Conservation (phyloP, 2,888 invertebrate species). For the Melolontha melolontha region DNA sequence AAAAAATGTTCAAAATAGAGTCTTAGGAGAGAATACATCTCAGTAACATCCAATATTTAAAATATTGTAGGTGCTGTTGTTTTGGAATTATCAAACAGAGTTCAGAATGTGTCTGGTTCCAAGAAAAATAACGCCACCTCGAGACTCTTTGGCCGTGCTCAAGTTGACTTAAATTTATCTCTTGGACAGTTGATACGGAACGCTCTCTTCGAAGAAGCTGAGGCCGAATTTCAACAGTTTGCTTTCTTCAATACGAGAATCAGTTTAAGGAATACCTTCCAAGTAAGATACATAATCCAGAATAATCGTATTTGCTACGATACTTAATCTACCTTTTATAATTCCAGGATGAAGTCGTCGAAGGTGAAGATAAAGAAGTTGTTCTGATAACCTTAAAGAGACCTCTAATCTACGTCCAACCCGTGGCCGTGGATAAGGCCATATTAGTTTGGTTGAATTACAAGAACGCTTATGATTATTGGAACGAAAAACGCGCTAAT, state of each 20-base stretch:
- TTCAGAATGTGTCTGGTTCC: conserved; percentile 82
- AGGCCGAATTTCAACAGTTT: conserved; percentile 97
- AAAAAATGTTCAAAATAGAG: no score
- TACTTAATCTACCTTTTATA: conserved; percentile 55
- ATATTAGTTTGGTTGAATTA: conserved; percentile 99
- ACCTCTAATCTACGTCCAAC: conserved; percentile 96
- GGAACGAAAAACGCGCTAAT: conserved; percentile 95
- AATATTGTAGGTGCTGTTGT: conserved; percentile 77
- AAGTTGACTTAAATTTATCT: conserved; percentile 93
- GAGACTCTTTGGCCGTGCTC: conserved; percentile 83
- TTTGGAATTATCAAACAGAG: conserved; percentile 92
- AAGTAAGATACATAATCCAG: conserved; percentile 50
- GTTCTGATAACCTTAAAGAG: conserved; percentile 91
- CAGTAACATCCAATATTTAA: no score
- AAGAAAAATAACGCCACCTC: conserved; percentile 73
- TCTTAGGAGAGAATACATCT: no score
- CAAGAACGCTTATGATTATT: conserved; percentile 99
- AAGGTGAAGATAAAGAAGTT: conserved; percentile 85
- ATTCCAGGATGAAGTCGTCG: conserved; percentile 91
- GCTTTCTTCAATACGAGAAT: conserved; percentile 98
- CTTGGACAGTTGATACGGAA: conserved; percentile 95
- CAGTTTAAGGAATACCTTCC: conserved; percentile 68
- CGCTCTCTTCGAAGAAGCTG: conserved; percentile 96
- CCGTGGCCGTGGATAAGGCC: conserved; percentile 97
- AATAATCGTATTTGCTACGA: background rate